Base-by-base conservation (phyloP, 2,797 vertebrate species). In the Champsocephalus esox region DNA sequence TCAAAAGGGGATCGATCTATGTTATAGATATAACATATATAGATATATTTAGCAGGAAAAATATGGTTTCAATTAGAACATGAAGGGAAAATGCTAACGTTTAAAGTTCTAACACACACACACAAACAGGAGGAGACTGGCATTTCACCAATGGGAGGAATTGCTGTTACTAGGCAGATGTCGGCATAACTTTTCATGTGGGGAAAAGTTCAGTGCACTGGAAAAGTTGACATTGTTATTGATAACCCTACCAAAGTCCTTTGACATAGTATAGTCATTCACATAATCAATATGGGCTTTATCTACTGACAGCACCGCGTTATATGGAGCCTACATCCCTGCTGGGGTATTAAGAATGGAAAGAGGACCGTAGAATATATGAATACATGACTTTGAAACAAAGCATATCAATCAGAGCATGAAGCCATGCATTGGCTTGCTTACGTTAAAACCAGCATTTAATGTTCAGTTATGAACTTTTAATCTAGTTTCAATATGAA, bases 131-230 rank as follows among this genome's bases (percentile, higher is more conserved):
- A 95, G 95, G 96, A 96, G 95, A 94, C 94, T 95, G 88, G 88
- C 91, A 87, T 83, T 87, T 91, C 94, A 93, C 97, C 97, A 97
- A 97, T 97, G 87, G 93, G 89, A 88, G 89, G 84, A 93, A 88
- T 92, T 90, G 89, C 93, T 97, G 97, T 98, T 98, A 96, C 96
- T 93, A 96, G 96, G 96, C 96, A 98, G 97, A 97, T 94, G 92
- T 95, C 74, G 83, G 82, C 59, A 73, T 79, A 90, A 94, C 91
- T 92, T 93, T 85, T 92, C 82, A 87, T 74, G 70, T 88, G 34
- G 81, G 83, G 86, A 89, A 89, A 88, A 80, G 80, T 88, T 87
- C 64, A 82, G 45, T 73, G 79, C 79, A 80, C 75, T 86, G 69
- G 50, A 68, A 80, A 81, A 73, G 70, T 83, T 78, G 46, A 71